phyloP scores from a whole-genome alignment of 1,140 invertebrate species.

The Aphidius ervi region DNA sequence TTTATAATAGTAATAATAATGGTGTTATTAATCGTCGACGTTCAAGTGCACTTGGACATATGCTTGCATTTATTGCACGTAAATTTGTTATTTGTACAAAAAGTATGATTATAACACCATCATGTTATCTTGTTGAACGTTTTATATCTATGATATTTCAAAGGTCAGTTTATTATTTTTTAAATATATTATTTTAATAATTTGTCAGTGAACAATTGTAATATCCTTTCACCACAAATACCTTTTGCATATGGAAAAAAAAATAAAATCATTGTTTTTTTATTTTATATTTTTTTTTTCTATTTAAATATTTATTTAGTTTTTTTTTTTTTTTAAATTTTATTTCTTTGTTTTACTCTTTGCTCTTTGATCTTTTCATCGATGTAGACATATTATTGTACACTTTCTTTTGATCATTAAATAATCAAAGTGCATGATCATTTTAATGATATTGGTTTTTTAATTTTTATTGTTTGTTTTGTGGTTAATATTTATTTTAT shows the following conservation, averaged over 20 bases:
- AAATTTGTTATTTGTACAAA: conserved; percentile 35
- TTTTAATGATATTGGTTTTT: not conserved
- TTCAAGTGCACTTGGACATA: conserved; percentile 35
- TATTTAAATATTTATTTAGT: not conserved
- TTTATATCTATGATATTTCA: conserved; percentile 31
- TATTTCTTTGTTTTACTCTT: too few species aligned
- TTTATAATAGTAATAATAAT: not conserved
- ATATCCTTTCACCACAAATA: too few species aligned
- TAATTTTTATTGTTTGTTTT: conserved; percentile 6
- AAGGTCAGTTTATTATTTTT: conserved; percentile 25
- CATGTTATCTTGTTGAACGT: conserved; percentile 32
- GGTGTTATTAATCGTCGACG: conserved; percentile 28
- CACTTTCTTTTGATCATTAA: not conserved
- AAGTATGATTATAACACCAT: conserved; percentile 33
- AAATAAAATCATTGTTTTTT: too few species aligned
- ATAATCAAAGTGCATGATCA: too few species aligned
- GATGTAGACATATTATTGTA: too few species aligned
- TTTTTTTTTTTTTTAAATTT: too few species aligned
- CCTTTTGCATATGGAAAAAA: too few species aligned
- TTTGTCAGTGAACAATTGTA: too few species aligned
- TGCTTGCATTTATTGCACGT: conserved; percentile 34
- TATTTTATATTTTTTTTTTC: not conserved
- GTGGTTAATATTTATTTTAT: not conserved
- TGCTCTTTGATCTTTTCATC: too few species aligned
- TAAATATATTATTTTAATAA: not conserved